Evolutionary conservation across 2,113 vertebrate species (phyloP).

Genomic region (Ceyx cyanopectus): DNA sequence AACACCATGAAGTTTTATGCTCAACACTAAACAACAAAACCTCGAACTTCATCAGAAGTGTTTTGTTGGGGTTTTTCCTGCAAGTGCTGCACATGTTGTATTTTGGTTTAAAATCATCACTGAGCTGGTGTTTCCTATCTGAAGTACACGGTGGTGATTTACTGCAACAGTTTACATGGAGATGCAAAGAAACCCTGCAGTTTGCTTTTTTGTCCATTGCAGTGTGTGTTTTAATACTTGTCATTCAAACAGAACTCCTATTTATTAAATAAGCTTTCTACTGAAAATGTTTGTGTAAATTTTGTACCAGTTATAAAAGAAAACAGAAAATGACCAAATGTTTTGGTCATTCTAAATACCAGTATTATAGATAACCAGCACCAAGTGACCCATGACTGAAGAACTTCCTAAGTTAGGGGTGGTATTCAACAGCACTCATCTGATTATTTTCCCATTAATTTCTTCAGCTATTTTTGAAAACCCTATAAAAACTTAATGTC

Average conservation of each 20-base stretch:
- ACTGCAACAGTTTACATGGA: background rate
- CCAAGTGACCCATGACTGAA: accelerated
- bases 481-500: background rate
- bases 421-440: background rate
- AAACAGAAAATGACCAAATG: background rate
- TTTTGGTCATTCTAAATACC: background rate
- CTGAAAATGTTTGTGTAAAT: background rate
- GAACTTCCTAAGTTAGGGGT: background rate
- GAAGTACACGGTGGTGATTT: background rate
- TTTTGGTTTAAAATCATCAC: background rate
- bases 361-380: background rate
- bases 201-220: background rate
- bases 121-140: background rate
- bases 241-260: background rate
- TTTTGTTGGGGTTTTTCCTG: no score
- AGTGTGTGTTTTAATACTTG: background rate
- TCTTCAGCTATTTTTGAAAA: background rate
- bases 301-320: background rate
- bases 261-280: background rate
- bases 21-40: background rate
- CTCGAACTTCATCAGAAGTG: accelerated
- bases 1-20: background rate
- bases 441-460: background rate
- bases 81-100: background rate
- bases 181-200: background rate